Evolutionary conservation across 2,797 vertebrate species (phyloP), one percentile per base, ranked within the genome.

Genomic region (Pseudochromis fuscus): DNA sequence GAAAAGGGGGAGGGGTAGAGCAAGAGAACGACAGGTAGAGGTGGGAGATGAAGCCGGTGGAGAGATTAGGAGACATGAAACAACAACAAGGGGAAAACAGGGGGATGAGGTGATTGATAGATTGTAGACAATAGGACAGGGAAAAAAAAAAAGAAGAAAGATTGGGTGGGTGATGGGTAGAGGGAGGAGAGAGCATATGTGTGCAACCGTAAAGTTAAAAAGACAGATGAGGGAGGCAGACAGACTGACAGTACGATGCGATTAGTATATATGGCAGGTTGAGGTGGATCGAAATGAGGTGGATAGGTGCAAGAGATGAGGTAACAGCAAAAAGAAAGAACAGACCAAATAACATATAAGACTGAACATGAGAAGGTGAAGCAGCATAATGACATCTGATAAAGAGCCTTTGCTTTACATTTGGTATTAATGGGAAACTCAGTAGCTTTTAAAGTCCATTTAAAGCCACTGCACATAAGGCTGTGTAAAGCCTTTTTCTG

Each of bases 141-240:
- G 40, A 48, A 46, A 53, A 16, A 1, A 52, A 51, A 42, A 19
- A 58, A 66, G 40, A 51, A n/a, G 59, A 74, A 55, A 37, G 42
- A 63, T 11, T 49, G 31, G 35, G 56, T 45, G 35, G 37, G 13
- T 21, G 67, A 53, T 38, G 23, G 58, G 3, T 2, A 38, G 48
- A 48, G 55, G 21, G 37, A 12, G 13, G 31, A 25, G 42, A 18
- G 35, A 42, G 56, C 31, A 33, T 33, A 24, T 28, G 48, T 64
- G 72, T 33, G 18, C 18, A n/a, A 75, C 67, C 12, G 33, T 46
- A 38, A 27, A 55, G n/a, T 49, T 80, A 67, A 67, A 79, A 73
- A 85, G 60, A 81, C 40, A 38, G 66, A 84, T 62, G 84, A 76
- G 75, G n/a, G 45, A 62, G 63, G 40, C 30, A 42, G 57, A 59